These are phyloP conservation scores for Morelia viridis DNA, from an alignment of 2,797 vertebrate genomes.

Conservation along the genomic window DNA sequence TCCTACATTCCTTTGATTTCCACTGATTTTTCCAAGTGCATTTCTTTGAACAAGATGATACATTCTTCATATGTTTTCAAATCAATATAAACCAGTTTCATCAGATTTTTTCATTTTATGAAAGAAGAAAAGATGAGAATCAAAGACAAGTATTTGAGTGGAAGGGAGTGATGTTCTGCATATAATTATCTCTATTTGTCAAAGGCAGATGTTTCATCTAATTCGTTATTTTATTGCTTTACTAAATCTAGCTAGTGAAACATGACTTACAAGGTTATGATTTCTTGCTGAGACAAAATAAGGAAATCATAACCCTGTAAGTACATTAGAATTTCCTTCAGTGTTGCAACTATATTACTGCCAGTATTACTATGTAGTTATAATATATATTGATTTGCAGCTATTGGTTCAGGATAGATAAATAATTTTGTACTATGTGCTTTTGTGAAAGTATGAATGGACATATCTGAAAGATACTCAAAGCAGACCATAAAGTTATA, in stretches of 20 bases:
- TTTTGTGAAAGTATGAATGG: neutral
- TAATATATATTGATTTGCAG: neutral
- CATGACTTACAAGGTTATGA: neutral
- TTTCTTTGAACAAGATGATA: conserved; percentile 49
- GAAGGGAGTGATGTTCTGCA: conserved; percentile 44
- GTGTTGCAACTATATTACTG: neutral
- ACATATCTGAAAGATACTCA: neutral
- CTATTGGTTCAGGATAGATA: neutral
- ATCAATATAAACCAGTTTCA: conserved; percentile 67
- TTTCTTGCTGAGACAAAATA: neutral
- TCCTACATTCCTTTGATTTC: conserved; percentile 46
- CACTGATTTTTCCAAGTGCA: conserved; percentile 36
- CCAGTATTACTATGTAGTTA: neutral
- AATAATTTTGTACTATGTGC: neutral
- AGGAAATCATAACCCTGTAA: no score
- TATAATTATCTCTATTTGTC: conserved; percentile 39
- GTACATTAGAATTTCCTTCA: conserved; percentile 25
- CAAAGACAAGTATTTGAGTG: conserved; percentile 47
- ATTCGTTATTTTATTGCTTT: conserved; percentile 64
- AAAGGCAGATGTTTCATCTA: conserved; percentile 51
- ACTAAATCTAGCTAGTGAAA: conserved; percentile 43
- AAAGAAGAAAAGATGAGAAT: conserved; percentile 54
- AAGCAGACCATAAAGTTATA: neutral
- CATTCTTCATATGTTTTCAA: conserved; percentile 65
- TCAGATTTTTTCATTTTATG: conserved; percentile 61